Base-by-base conservation (phyloP, 1,140 invertebrate genomes). In the Leptoteleia sp. region DNA sequence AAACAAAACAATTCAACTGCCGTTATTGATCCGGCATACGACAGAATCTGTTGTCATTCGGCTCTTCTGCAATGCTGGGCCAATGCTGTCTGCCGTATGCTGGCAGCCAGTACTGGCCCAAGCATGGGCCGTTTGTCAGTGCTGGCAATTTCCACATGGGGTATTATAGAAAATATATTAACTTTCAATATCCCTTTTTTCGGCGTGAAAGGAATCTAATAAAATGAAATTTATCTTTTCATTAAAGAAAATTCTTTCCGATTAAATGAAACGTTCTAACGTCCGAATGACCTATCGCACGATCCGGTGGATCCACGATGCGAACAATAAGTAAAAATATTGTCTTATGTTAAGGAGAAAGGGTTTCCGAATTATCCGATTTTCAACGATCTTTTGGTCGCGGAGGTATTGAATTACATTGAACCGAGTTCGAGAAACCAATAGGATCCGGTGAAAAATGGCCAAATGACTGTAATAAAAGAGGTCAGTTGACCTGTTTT, bases 391-490 rank as follows among this genome's bases (percentile, higher is more conserved):
- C 13, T 3, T 38, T 35, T 13, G 45, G 35, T 65, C 3, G 35
- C 38, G 3, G 4, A 8, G 31, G 50, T 50, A 65, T 77, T 77
- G 59, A 64, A 71, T 77, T 71, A 54, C 54, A 67, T 29, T 17
- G 55, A 48, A 37, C 38, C 3, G 25, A 42, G 19, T 62, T 45
- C 17, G 38, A 65, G 43, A 62, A 77, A 77, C 47, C 61, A 67
- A 78, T 78, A 72, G 76, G 19, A 45, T 27, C 19, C 31, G 15
- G 54, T 67, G 75, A 78, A 78, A 78, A 78, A 67, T 72, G 67
- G 40, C 31, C 59, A 72, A 67, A 71, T 57, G 50, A 61, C 57
- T 27, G 64, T 52, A 70, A 77, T 72, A 78, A 72, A 78, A 67
- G 67, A 43, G 67, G 54, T 71, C 75, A 40, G 65, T 48, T 67